phyloP scores from a whole-genome alignment of 2,113 vertebrate genomes.

The Heterotilapia buettikoferi region DNA sequence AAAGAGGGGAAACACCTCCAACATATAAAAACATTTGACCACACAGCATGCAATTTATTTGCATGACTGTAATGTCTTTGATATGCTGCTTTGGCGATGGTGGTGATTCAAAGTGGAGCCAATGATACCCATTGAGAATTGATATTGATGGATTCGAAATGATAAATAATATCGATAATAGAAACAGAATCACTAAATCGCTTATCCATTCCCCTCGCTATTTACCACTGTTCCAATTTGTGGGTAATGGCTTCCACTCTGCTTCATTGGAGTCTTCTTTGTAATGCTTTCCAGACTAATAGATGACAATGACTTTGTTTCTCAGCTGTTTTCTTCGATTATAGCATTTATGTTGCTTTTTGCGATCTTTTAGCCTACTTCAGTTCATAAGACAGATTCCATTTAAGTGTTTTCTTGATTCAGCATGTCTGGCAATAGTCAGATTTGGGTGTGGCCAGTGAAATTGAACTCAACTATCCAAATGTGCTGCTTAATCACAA shows the following conservation, averaged over 20 bases:
- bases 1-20: background rate
- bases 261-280: background rate
- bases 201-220: background rate
- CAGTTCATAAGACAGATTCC: background rate
- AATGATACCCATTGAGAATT: background rate
- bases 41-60: background rate
- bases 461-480: background rate
- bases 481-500: background rate
- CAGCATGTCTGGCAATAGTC: background rate
- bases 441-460: background rate
- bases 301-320: background rate
- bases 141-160: background rate
- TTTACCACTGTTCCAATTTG: background rate
- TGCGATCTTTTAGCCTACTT: background rate
- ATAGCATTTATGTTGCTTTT: background rate
- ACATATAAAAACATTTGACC: background rate
- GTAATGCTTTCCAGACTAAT: background rate
- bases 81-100: background rate
- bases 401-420: background rate
- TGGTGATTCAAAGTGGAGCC: background rate
- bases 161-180: background rate
- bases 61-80: background rate
- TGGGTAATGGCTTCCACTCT: background rate
- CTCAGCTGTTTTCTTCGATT: background rate
- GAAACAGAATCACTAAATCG: background rate